Conservation (phyloP, 2,113 vertebrate genomes). For the Podarcis cretensis region DNA sequence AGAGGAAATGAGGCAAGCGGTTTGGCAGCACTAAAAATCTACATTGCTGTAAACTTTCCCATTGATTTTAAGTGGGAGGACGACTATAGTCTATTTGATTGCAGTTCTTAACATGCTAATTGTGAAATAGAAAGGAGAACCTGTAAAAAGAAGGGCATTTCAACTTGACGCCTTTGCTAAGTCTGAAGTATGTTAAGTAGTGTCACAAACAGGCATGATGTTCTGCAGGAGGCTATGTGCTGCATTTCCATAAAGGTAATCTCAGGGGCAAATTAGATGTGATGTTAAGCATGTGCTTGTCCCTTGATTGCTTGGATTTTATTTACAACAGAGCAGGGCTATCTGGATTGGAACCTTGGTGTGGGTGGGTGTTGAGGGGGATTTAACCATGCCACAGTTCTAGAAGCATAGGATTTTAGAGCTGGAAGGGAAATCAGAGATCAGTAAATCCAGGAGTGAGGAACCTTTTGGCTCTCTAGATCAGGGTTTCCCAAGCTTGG, state of each 20-base stretch:
- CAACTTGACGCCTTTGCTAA: not conserved
- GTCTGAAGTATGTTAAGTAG: not conserved
- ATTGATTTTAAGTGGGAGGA: constrained; percentile 6
- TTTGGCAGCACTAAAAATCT: not conserved
- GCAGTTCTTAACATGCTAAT: constrained; percentile 11
- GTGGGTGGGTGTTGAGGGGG: too few relatives aligned
- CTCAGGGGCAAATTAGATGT: too few relatives aligned
- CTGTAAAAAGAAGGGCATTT: not conserved
- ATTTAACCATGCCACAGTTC: too few relatives aligned
- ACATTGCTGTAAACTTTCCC: constrained; percentile 1
- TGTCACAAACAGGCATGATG: not conserved
- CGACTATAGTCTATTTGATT: not conserved
- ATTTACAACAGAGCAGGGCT: too few relatives aligned
- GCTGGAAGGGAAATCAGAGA: too few relatives aligned
- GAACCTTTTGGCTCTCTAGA: too few relatives aligned
- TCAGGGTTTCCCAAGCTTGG: too few relatives aligned
- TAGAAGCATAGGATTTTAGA: too few relatives aligned
- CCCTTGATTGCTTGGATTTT: too few relatives aligned
- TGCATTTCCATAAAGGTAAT: not conserved
- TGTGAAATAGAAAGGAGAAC: not conserved
- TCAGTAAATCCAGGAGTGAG: too few relatives aligned
- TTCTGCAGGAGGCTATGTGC: not conserved
- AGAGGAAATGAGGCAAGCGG: not conserved
- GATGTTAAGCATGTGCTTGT: too few relatives aligned
- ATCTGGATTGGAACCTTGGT: too few relatives aligned